Conservation (phyloP, 2,113 vertebrate species). For the Orthochromis indermauri region DNA sequence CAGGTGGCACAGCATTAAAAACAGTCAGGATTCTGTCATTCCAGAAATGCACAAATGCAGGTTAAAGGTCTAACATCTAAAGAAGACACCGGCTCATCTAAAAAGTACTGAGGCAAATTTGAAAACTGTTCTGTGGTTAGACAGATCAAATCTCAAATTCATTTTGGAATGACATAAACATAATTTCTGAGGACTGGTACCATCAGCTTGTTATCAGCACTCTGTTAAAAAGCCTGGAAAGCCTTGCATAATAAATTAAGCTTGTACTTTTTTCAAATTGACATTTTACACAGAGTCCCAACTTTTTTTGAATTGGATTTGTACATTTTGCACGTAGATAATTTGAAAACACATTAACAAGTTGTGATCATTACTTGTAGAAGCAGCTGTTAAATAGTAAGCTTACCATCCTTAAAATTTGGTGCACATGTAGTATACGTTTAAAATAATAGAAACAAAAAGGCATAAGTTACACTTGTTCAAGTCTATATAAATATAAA, state of each 20-base stretch:
- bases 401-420: neutral
- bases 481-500: neutral
- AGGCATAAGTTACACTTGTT: neutral
- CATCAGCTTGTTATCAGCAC: neutral
- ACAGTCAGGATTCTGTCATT: neutral
- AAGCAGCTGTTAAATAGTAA: neutral
- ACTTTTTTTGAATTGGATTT: neutral
- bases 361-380: neutral
- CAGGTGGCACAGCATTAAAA: neutral
- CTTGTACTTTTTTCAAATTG: neutral
- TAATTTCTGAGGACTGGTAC: neutral
- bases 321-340: neutral
- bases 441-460: neutral
- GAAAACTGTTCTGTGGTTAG: neutral
- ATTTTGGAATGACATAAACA: neutral
- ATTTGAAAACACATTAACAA: neutral
- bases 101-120: neutral
- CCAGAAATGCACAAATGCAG: neutral
- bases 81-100: neutral
- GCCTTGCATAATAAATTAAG: neutral
- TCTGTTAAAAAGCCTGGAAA: neutral
- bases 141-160: neutral
- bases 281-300: neutral
- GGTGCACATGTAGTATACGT: neutral
- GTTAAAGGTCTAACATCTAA: neutral